Evolutionary conservation across 2,888 invertebrate species (phyloP).

Genomic region (Brachynemurus nebulosus): DNA sequence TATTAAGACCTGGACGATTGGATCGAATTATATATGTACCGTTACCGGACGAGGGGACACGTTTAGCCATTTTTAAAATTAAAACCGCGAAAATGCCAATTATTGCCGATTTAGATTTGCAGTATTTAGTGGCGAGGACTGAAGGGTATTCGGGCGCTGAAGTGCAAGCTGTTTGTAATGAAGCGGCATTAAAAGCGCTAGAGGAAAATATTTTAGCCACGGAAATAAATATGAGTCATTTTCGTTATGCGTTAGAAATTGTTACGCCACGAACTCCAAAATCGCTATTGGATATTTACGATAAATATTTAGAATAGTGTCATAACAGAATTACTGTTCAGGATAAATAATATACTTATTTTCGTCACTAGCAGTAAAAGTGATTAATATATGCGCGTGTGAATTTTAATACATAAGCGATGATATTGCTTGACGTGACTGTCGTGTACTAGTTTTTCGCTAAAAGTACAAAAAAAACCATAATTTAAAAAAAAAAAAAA

Average conservation of each 20-base stretch:
- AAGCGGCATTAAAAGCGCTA: conserved; percentile 76
- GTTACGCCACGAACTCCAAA: conserved; percentile 65
- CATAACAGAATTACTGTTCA: too few species aligned
- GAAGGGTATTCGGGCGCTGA: conserved; percentile 91
- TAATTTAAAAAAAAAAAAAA: too few species aligned
- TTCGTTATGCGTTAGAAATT: conserved; percentile 52
- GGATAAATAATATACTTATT: too few species aligned
- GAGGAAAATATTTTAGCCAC: conserved; percentile 56
- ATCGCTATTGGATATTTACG: conserved; percentile 58
- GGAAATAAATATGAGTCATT: conserved; percentile 52
- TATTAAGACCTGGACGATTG: conserved; percentile 80
- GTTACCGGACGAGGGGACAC: conserved; percentile 67
- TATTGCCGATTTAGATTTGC: conserved; percentile 36
- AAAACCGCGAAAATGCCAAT: conserved; percentile 61
- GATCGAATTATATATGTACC: conserved; percentile 89
- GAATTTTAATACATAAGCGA: too few species aligned
- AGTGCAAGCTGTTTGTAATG: conserved; percentile 76
- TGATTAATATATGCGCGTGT: too few species aligned
- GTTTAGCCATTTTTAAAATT: conserved; percentile 69
- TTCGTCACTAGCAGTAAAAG: too few species aligned
- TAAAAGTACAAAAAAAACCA: too few species aligned
- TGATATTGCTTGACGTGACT: too few species aligned
- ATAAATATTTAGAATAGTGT: too few species aligned
- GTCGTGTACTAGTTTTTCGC: too few species aligned
- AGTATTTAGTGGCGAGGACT: conserved; percentile 51